phyloP scores from a whole-genome alignment of 2,113 vertebrate genomes.

The Nicator chloris region DNA sequence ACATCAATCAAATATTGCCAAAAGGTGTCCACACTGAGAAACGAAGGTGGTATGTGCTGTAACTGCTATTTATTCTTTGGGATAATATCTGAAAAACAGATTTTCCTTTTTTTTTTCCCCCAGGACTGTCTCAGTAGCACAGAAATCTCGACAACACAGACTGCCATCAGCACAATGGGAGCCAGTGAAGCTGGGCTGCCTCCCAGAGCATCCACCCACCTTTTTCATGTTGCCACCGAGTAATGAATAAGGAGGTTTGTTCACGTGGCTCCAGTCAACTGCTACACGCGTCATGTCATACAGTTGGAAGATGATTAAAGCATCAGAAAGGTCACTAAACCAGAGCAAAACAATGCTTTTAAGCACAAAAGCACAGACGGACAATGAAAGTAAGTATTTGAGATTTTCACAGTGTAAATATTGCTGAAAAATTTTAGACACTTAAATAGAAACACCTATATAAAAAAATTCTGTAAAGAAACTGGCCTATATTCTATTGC shows the following conservation, averaged over 20 bases:
- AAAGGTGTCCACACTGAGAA: background rate
- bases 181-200: background rate
- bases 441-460: background rate
- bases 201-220: conserved; percentile 56
- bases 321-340: conserved; percentile 82
- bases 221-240: conserved; percentile 94
- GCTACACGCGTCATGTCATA: conserved; percentile 85
- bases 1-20: background rate
- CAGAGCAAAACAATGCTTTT: background rate
- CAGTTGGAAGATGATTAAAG: conserved; percentile 87
- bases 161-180: background rate
- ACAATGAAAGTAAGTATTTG: background rate
- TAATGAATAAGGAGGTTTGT: conserved; percentile 86
- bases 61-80: background rate
- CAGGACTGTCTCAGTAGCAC: background rate
- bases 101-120: background rate
- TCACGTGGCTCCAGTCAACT: conserved; percentile 88
- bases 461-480: background rate
- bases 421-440: background rate
- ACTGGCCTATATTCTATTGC: background rate
- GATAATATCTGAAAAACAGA: background rate
- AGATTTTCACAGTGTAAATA: background rate
- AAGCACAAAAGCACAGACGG: background rate
- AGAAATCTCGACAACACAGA: background rate
- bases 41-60: background rate